Evolutionary conservation across 2,888 invertebrate genomes (phyloP).

Genomic region (Dolichopus griseipennis): DNA sequence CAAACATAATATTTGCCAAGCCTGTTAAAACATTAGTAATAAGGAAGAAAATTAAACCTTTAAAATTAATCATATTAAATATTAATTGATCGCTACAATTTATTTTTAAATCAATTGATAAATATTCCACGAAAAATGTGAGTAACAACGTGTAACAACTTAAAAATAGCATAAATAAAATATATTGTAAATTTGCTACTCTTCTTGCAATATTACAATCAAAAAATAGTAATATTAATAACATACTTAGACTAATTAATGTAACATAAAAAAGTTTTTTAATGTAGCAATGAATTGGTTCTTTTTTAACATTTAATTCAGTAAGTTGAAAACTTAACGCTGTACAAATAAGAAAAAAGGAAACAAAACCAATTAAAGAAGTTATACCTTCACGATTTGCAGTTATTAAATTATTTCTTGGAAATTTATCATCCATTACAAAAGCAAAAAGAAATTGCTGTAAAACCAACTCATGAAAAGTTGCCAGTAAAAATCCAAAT

Average conservation of each 20-base stretch:
- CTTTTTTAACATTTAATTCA: not conserved
- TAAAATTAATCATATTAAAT: slow-evolving; percentile 65
- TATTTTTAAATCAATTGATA: slow-evolving; percentile 25
- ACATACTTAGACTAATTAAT: not conserved
- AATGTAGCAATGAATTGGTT: not conserved
- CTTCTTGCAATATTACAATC: not conserved
- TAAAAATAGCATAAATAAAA: slow-evolving; percentile 46
- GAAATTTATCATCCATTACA: slow-evolving; percentile 52
- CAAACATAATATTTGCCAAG: slow-evolving; percentile 61
- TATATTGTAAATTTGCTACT: not conserved
- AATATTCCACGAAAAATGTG: slow-evolving; percentile 16
- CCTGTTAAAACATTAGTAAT: slow-evolving; percentile 79
- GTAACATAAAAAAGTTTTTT: not conserved
- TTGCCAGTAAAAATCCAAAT: slow-evolving; percentile 45
- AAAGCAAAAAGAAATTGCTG: slow-evolving; percentile 57
- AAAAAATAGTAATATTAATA: not conserved
- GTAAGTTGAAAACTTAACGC: not conserved
- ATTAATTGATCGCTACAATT: slow-evolving; percentile 50
- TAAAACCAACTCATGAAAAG: slow-evolving; percentile 58
- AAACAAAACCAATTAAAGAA: slow-evolving; percentile 75
- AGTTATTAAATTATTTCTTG: slow-evolving; percentile 54
- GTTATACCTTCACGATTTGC: slow-evolving; percentile 90
- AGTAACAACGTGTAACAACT: slow-evolving; percentile 13
- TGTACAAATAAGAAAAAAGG: slow-evolving; percentile 69
- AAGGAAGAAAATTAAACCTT: slow-evolving; percentile 77